These are phyloP conservation scores for Cyphomyrus discorhynchus DNA, from an alignment of 2,113 vertebrate genomes.

Conservation along the genomic window DNA sequence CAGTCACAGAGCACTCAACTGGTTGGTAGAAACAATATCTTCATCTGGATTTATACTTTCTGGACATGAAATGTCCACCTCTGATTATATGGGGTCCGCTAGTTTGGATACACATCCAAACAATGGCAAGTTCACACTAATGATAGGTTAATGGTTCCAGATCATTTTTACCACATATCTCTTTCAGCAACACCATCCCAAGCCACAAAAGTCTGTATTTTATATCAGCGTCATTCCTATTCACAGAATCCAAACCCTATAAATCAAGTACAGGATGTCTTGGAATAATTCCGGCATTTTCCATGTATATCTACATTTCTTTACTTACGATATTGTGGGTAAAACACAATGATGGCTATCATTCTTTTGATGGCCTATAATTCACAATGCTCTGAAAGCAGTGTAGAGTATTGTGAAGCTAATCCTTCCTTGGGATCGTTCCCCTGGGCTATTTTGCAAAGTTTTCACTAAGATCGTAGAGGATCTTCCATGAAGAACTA, in stretches of 20 bases:
- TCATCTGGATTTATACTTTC: too few relatives aligned
- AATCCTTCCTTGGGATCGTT: background rate
- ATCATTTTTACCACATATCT: background rate
- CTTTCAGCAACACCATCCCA: background rate
- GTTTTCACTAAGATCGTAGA: background rate
- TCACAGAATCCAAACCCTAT: background rate
- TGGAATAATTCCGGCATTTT: background rate
- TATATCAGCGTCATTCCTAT: background rate
- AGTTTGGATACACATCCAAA: background rate
- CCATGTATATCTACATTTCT: background rate
- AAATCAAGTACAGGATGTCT: background rate
- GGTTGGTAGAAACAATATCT: too few relatives aligned
- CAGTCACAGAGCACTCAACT: too few relatives aligned
- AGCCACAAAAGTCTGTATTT: background rate
- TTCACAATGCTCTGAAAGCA: background rate
- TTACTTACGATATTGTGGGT: background rate
- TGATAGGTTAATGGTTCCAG: background rate
- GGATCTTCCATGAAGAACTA: background rate
- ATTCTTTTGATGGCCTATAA: background rate
- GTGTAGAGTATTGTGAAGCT: background rate
- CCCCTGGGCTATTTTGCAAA: background rate
- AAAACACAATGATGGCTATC: background rate
- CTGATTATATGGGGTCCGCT: background rate
- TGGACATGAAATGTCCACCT: too few relatives aligned
- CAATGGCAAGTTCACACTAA: background rate